Evolutionary conservation across 2,797 vertebrate genomes (phyloP), one percentile per base, ranked within the genome.

Genomic region (Mus caroli): DNA sequence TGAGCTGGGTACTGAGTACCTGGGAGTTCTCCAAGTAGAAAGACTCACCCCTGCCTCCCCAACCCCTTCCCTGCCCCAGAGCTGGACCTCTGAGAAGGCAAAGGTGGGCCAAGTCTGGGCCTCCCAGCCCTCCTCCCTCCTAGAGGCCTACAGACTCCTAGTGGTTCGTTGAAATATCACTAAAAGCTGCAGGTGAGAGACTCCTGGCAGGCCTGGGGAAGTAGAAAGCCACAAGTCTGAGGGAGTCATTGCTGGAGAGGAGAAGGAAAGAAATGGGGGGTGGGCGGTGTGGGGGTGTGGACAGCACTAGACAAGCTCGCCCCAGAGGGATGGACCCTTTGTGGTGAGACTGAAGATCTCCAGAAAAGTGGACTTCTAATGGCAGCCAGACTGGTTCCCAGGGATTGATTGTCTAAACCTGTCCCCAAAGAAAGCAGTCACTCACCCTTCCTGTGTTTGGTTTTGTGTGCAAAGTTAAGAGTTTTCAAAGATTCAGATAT

Each of bases 391-490:
- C 79, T 64, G 69, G 28, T 12, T 71, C 87, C 52, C 62, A 1
- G 54, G 43, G n/a, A 43, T 43, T 14, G n/a, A 43, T 43, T 14
- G 22, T 76, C 75, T 56, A 26, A 75, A 13, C 87, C 88, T 80
- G 13, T 80, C 73, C 52, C 75, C 67, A n/a, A 91, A 69, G 58
- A 92, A 97, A 58, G 26, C 77, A 94, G 54, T 78, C 88, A 50
- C n/a, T 46, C 7, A 46, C 22, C 87, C 52, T 58, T 95, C 40
- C 54, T 52, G 12, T n/a, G 75, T 71, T 77, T 71, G 75, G 76
- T 89, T 95, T 88, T 71, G 0, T 26, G 1, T 58, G 40, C 22
- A 78, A 46, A 76, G 20, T 78, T 78, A 24, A 19, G n/a, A 83
- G 54, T 71, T 80, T 84, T 84, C 15, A 60, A 94, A 94, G 91